phyloP scores from a whole-genome alignment of 2,888 invertebrate species.

The Aphidius colemani region DNA sequence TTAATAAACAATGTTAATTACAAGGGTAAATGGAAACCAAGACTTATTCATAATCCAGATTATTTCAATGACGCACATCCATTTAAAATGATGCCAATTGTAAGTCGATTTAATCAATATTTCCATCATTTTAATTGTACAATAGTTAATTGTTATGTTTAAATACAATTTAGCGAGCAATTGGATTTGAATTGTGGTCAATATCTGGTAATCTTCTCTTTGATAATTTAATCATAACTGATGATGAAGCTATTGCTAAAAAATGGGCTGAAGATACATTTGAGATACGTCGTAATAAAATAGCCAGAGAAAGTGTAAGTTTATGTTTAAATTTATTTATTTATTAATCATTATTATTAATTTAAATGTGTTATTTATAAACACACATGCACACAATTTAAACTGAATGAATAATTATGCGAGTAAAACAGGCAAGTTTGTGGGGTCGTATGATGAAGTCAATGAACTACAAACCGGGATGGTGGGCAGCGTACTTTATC shows the following conservation, averaged over 20 bases:
- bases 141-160: conserved; percentile 16
- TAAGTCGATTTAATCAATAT: conserved; percentile 63
- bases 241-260: conserved; percentile 75
- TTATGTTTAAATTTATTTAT: neutral
- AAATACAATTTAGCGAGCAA: conserved; percentile 73
- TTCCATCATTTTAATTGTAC: neutral
- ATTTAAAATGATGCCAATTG: conserved; percentile 88
- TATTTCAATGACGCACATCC: conserved; percentile 90
- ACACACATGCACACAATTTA: too few species aligned
- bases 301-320: conserved; percentile 81
- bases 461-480: conserved; percentile 79
- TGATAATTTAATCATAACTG: conserved; percentile 93
- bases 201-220: conserved; percentile 94
- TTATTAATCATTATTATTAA: neutral
- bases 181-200: conserved; percentile 98
- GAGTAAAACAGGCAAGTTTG: conserved; percentile 63
- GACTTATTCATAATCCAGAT: conserved; percentile 87
- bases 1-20: conserved; percentile 92
- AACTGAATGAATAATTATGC: conserved; percentile 17
- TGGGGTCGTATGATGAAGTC: conserved; percentile 77
- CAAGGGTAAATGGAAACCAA: conserved; percentile 92
- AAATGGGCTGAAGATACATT: conserved; percentile 85
- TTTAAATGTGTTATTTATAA: too few species aligned
- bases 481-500: conserved; percentile 79
- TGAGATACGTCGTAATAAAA: conserved; percentile 79